Base-by-base conservation (phyloP, 2,888 invertebrate genomes). In the Campoplex nolae region DNA sequence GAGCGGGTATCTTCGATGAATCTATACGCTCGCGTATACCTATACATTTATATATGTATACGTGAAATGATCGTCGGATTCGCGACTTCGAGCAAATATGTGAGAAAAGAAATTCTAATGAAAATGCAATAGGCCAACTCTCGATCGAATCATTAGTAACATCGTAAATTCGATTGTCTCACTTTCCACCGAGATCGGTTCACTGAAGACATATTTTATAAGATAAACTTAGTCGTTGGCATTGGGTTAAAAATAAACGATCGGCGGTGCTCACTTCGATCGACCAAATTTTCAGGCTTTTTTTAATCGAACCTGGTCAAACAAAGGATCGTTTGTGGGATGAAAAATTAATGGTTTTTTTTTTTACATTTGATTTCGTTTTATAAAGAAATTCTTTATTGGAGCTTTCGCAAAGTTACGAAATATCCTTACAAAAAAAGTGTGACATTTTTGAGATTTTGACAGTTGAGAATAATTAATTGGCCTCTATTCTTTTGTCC, bases 81-180 rank as follows among this genome's bases (percentile, higher is more conserved):
- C 74, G 62, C 28, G 48, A 58, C 28, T 65, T 54, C 8, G 68
- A 45, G 56, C 54, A 51, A 56, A 70, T 80, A 73, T 71, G 65
- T 28, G 54, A 16, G 56, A 67, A 51, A 77, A 77, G 65, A 81
- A 84, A 81, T 80, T 84, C 73, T 58, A 83, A 86, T 81, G 71
- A 83, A 86, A 86, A 78, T 68, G n/a, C 67, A 58, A 74, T 68
- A 74, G 56, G 83, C 58, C 56, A 38, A 35, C 42, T 58, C 18
- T 74, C 75, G 76, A 73, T 54, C 35, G 81, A 76, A 85, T 76
- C 81, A 85, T 85, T 85, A 80, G 83, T 73, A 67, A 28, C 32
- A 65, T 79, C 75, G 83, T 80, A 65, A 86, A 83, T 83, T 86
- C 56, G 54, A 70, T 83, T 65, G 76, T 73, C 76, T 80, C 67